Evolutionary conservation across 2,797 vertebrate genomes (phyloP).

Genomic region (Falco cherrug): DNA sequence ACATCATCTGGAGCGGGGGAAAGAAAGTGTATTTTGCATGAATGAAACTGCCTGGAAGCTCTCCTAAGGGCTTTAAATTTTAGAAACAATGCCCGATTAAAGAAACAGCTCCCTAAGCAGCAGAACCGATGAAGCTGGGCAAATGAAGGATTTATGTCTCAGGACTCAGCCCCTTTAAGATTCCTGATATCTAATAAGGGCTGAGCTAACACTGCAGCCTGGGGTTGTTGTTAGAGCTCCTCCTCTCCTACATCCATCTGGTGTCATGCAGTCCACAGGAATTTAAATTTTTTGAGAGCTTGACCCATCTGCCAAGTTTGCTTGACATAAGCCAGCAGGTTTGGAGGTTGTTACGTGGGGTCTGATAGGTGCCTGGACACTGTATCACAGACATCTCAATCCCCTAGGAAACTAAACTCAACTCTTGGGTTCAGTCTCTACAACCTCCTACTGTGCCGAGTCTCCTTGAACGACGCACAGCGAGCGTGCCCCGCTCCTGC

Average conservation of each 20-base stretch:
- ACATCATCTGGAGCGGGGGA: not conserved
- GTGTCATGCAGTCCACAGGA: not conserved
- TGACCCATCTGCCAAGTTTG: not conserved
- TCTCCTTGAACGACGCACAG: not conserved
- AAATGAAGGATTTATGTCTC: not conserved
- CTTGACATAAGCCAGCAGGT: not conserved
- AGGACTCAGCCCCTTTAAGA: not conserved
- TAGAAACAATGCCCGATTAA: conserved; percentile 34
- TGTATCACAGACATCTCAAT: not conserved
- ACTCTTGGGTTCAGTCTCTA: not conserved
- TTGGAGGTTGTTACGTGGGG: not conserved
- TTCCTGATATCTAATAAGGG: not conserved
- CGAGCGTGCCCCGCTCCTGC: not conserved
- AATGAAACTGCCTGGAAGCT: conserved; percentile 29
- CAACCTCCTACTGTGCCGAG: not conserved
- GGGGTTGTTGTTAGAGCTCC: not conserved
- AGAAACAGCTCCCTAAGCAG: not conserved
- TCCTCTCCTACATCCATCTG: not conserved
- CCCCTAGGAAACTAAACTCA: not conserved
- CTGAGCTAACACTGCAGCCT: not conserved
- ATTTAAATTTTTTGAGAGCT: not conserved
- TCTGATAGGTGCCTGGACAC: not conserved
- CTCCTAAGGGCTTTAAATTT: conserved; percentile 24
- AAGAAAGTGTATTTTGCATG: not conserved
- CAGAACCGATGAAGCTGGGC: not conserved